Conservation (phyloP, 2,888 invertebrate genomes). For the Catocala sponsa region DNA sequence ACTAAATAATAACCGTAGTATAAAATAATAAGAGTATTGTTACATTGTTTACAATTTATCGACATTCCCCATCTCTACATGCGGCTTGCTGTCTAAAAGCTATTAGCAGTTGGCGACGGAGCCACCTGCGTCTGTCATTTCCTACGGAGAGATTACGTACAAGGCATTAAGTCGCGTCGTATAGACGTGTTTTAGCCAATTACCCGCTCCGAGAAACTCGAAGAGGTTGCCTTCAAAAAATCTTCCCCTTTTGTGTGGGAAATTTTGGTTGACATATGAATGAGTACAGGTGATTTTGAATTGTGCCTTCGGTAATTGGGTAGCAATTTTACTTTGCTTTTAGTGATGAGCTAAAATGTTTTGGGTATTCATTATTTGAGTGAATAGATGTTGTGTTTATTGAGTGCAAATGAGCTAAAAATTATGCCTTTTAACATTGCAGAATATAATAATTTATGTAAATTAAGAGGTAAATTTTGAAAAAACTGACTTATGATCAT, state of each 20-base stretch:
- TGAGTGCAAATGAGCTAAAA: too few species aligned
- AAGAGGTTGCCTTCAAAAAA: slow-evolving; percentile 14
- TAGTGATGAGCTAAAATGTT: background rate
- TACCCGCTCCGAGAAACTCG: slow-evolving; percentile 39
- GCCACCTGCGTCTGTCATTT: slow-evolving; percentile 80
- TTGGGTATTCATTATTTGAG: too few species aligned
- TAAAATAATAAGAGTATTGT: background rate
- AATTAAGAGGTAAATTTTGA: too few species aligned
- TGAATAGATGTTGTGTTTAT: too few species aligned
- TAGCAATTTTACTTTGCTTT: background rate
- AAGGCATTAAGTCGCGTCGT: slow-evolving; percentile 60
- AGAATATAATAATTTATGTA: too few species aligned
- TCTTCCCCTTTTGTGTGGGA: slow-evolving; percentile 3
- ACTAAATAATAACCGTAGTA: too few species aligned
- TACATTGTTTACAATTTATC: slow-evolving; percentile 11
- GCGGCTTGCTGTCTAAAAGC: slow-evolving; percentile 57
- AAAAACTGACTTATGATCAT: too few species aligned
- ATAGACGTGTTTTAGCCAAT: slow-evolving; percentile 55
- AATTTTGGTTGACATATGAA: slow-evolving; percentile 6
- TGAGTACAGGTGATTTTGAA: background rate
- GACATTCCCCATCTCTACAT: slow-evolving; percentile 52
- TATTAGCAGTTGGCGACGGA: slow-evolving; percentile 66
- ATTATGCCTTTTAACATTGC: too few species aligned
- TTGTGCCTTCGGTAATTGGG: background rate
- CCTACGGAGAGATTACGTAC: slow-evolving; percentile 82